Evolutionary conservation across 53 echinoderm and acorn worm genomes (phyloP).

Genomic region (Mesocentrotus franciscanus): DNA sequence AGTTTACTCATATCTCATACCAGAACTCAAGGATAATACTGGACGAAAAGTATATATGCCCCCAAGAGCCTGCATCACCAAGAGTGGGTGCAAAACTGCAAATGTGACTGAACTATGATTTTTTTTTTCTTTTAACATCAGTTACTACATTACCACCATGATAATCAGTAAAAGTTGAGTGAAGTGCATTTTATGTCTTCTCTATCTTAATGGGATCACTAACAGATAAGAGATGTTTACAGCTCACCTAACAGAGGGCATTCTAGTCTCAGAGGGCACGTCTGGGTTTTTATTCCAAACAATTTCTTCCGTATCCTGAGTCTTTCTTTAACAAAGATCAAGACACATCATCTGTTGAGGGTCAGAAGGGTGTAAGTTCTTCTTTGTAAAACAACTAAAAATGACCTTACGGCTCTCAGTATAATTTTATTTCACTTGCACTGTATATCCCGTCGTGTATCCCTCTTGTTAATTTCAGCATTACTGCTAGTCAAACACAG

Average conservation of each 20-base stretch:
- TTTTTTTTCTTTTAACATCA: not conserved
- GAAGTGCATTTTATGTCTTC: slow-evolving; percentile 57
- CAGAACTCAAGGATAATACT: no score
- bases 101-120: slow-evolving; percentile 30
- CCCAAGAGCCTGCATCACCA: not conserved
- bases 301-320: not conserved
- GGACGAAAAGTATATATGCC: no score
- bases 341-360: no score
- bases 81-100: slow-evolving; percentile 8
- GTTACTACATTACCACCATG: not conserved
- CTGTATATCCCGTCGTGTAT: no score
- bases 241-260: slow-evolving; percentile 35
- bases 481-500: no score
- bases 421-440: no score
- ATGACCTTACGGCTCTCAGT: no score
- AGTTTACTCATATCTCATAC: no score
- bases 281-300: not conserved
- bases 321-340: no score
- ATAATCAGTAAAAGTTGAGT: slow-evolving; percentile 49
- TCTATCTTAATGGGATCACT: slow-evolving; percentile 67
- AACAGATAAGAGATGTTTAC: slow-evolving; percentile 61
- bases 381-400: no score
- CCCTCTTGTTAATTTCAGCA: no score
- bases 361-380: no score
- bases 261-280: not conserved